Evolutionary conservation across 1,140 invertebrate species (phyloP).

Genomic region (Aphaenogaster ashmeadi): DNA sequence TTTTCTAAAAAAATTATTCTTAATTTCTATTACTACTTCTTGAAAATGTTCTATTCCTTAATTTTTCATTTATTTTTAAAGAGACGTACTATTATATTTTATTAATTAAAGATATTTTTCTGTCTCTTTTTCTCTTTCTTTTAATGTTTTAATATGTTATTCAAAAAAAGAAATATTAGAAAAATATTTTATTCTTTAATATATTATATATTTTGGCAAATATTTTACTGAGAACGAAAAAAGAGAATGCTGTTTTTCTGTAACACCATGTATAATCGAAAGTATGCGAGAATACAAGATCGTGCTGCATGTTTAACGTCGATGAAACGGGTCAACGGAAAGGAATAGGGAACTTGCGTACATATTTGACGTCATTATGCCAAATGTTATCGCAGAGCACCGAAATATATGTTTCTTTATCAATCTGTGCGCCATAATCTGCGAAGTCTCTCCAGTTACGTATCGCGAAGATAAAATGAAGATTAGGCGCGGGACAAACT

Average conservation of each 20-base stretch:
- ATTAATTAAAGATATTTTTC: background rate
- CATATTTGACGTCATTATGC: slow-evolving; percentile 54
- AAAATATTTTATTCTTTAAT: slow-evolving; percentile 17
- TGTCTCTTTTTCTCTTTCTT: background rate
- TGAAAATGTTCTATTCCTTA: background rate
- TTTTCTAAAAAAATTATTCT: background rate
- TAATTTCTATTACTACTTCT: background rate
- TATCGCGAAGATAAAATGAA: slow-evolving; percentile 42
- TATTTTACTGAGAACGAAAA: background rate
- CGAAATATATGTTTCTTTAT: slow-evolving; percentile 44
- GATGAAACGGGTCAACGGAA: slow-evolving; percentile 20
- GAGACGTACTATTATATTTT: background rate
- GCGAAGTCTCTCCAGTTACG: slow-evolving; percentile 3
- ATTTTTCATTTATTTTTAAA: background rate
- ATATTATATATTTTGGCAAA: background rate
- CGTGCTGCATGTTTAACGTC: background rate
- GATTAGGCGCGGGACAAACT: background rate
- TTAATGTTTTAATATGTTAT: background rate
- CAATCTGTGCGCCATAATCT: slow-evolving; percentile 32
- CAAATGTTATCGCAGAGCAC: slow-evolving; percentile 60
- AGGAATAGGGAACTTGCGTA: slow-evolving; percentile 38
- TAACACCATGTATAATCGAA: background rate
- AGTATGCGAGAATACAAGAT: slow-evolving; percentile 15
- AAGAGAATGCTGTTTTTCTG: background rate
- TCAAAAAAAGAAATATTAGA: background rate